Evolutionary conservation across 2,888 invertebrate species (phyloP).

Genomic region (Morinoia aosen): DNA sequence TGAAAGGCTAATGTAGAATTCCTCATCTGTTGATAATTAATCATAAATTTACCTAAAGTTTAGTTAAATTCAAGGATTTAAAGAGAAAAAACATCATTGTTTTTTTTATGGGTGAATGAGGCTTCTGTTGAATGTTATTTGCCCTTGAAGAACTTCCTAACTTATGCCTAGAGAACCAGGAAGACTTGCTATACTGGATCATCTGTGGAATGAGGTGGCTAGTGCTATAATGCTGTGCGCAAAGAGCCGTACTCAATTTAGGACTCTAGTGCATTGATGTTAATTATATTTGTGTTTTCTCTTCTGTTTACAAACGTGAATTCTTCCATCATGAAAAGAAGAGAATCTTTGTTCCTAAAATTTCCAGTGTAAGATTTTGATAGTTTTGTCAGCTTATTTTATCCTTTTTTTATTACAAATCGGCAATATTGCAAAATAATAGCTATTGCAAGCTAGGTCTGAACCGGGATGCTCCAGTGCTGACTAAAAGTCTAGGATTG

Average conservation of each 20-base stretch:
- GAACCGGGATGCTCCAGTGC: no score
- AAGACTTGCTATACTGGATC: neutral
- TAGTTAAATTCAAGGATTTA: neutral
- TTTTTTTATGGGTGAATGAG: neutral
- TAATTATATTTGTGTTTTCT: no score
- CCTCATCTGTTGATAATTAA: neutral
- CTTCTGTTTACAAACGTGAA: no score
- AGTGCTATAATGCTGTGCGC: neutral
- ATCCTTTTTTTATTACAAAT: no score
- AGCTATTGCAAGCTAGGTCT: no score
- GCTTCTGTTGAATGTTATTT: neutral
- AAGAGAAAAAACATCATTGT: neutral
- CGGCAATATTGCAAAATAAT: no score
- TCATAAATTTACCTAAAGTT: neutral
- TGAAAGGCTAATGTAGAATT: neutral
- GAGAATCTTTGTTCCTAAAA: no score
- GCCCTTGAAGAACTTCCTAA: slow-evolving; percentile 48
- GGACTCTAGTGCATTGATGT: neutral
- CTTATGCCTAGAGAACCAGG: slow-evolving; percentile 49
- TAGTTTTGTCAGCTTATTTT: no score
- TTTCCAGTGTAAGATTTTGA: no score
- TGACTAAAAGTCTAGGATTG: no score
- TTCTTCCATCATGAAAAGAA: no score
- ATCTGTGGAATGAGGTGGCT: neutral
- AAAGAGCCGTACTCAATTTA: neutral